Base-by-base conservation (phyloP, 2,888 invertebrate species). In the Drosophila fulvimacula region DNA sequence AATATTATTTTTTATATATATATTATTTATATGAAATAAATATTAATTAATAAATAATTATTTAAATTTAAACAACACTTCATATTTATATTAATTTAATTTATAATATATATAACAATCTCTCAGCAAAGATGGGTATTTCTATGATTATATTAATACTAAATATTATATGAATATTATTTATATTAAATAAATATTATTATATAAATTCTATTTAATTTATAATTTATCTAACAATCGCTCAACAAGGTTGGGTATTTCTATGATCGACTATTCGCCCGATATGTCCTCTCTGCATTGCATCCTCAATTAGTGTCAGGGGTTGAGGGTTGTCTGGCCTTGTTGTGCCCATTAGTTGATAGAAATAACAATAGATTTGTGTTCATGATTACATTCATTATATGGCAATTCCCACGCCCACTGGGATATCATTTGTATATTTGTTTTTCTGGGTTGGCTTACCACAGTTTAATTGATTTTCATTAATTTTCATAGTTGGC, bases 371-470 rank as follows among this genome's bases (percentile, higher is more conserved):
- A 48, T 21, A 52, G 72, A 72, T 72, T 52, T 60, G 59, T 55
- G 42, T 49, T 41, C 58, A 62, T 73, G 53, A 66, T 63, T 67
- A 38, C 7, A 27, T 63, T 46, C 53, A 62, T 73, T 58, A 62
- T 46, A 56, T 63, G 67, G 17, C 59, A 51, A 67, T 73, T 73
- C 73, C 73, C 73, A 73, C 69, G 74, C 74, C 69, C 67, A 53
- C 56, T 24, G 46, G 42, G 19, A 36, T 21, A 30, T 9, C 13
- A 13, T n/a, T 58, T 59, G n/a, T 7, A n/a, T n/a, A n/a, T 13
- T 44, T 21, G 6, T 5, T 19, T 30, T 36, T 15, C 1, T 15
- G 7, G 15, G 7, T 21, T 11, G 10, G 13, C 21, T 52, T 41
- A 30, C 39, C 53, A 11, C 46, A 52, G 17, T 55, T 36, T 38